phyloP scores from a whole-genome alignment of 2,113 vertebrate species.

The Nannospalax galili region DNA sequence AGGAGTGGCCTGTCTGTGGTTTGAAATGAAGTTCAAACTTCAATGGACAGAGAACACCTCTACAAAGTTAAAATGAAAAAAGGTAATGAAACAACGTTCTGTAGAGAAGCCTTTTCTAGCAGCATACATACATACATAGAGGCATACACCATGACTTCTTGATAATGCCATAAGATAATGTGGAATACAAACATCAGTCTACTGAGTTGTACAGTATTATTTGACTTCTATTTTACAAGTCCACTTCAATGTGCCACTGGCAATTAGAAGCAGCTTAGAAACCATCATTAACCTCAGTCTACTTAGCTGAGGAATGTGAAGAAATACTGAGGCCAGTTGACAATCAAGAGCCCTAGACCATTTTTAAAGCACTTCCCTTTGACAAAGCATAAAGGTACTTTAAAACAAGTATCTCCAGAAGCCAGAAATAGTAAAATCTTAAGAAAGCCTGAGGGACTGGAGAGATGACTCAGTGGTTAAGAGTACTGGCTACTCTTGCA shows the following conservation, averaged over 20 bases:
- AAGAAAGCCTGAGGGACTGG: no score
- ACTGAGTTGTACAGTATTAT: constrained; percentile 1
- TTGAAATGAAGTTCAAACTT: neutral
- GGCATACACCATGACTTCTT: neutral
- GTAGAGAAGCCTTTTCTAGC: neutral
- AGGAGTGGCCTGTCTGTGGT: neutral
- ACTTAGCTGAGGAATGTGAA: neutral
- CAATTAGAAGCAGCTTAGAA: neutral
- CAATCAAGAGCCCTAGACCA: neutral
- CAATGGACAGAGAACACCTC: neutral
- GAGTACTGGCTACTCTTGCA: no score
- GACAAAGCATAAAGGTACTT: neutral
- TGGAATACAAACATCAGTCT: constrained; percentile 23
- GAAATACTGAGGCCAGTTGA: neutral
- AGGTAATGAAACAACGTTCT: constrained; percentile 9
- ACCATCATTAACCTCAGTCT: neutral
- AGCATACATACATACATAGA: neutral
- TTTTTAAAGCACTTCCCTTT: neutral
- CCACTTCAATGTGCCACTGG: neutral
- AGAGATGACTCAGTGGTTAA: no score
- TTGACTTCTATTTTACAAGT: neutral
- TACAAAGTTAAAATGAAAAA: neutral
- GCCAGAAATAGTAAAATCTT: neutral
- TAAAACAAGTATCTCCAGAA: neutral
- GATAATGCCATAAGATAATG: neutral